phyloP scores from a whole-genome alignment of 1,140 invertebrate species.

The Notospermus geniculatus region DNA sequence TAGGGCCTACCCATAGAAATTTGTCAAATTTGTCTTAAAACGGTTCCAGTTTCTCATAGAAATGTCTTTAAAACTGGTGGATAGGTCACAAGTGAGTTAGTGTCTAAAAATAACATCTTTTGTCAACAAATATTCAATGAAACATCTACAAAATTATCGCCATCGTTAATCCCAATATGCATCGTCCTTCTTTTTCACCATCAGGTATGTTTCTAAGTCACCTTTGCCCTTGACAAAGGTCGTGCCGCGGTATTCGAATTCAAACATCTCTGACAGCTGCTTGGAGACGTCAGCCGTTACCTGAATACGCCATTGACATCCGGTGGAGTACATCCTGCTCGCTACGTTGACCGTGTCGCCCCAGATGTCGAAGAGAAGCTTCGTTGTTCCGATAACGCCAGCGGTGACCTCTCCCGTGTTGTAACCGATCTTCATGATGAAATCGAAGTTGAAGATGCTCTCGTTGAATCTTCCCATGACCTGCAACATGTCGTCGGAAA shows the following conservation, averaged over 20 bases:
- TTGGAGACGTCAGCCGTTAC: conserved; percentile 60
- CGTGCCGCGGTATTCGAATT: conserved; percentile 53
- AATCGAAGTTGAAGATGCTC: conserved; percentile 82
- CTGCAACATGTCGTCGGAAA: conserved; percentile 81
- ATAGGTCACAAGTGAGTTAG: no score
- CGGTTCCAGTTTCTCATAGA: no score
- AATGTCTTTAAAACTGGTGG: no score
- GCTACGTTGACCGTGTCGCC: conserved; percentile 97
- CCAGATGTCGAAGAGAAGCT: conserved; percentile 97
- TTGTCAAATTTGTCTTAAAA: no score
- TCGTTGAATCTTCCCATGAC: conserved; percentile 81
- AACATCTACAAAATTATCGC: neutral
- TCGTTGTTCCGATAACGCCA: conserved; percentile 94
- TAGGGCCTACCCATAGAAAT: no score
- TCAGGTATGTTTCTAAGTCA: conserved; percentile 66
- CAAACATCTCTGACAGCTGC: conserved; percentile 61
- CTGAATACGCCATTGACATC: conserved; percentile 78
- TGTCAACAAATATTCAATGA: no score
- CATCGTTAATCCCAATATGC: conserved; percentile 34
- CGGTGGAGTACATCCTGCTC: conserved; percentile 85
- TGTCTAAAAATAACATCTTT: no score
- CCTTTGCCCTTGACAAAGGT: conserved; percentile 57
- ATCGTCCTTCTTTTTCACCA: conserved; percentile 45
- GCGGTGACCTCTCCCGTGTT: conserved; percentile 85
- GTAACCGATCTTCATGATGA: conserved; percentile 74